Evolutionary conservation across 2,113 vertebrate genomes (phyloP).

Genomic region (Desmodus rotundus): DNA sequence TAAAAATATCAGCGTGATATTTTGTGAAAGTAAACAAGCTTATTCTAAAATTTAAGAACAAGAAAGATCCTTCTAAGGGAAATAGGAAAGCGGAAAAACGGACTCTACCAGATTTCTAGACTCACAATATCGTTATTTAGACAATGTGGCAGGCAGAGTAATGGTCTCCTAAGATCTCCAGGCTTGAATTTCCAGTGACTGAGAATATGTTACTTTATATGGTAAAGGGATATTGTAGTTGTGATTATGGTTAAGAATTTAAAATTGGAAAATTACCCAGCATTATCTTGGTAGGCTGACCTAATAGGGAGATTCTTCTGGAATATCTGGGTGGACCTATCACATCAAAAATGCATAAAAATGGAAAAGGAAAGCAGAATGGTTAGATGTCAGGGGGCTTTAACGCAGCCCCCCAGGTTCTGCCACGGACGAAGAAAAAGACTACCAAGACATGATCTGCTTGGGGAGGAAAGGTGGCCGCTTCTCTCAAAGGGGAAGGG

Average conservation of each 20-base stretch:
- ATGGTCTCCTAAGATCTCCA: neutral
- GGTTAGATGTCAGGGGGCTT: no score
- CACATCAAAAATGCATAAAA: neutral
- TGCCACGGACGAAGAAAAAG: no score
- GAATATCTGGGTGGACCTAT: neutral
- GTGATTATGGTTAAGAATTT: neutral
- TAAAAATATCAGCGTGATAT: neutral
- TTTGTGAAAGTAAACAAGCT: neutral
- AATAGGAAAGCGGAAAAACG: neutral
- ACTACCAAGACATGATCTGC: no score
- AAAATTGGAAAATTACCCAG: neutral
- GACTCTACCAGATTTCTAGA: neutral
- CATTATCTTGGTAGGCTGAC: neutral
- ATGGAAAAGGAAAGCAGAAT: neutral
- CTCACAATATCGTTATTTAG: neutral
- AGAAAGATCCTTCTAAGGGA: neutral
- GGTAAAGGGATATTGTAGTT: neutral
- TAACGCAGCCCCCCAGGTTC: no score
- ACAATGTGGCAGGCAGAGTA: neutral
- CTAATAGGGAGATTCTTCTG: neutral
- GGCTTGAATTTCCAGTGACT: neutral
- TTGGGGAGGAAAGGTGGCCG: no score
- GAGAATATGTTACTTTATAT: neutral
- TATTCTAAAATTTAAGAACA: neutral
- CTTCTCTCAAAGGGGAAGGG: no score